These are phyloP conservation scores for Rosalia funebris DNA, from an alignment of 2,888 invertebrate genomes.

Conservation along the genomic window DNA sequence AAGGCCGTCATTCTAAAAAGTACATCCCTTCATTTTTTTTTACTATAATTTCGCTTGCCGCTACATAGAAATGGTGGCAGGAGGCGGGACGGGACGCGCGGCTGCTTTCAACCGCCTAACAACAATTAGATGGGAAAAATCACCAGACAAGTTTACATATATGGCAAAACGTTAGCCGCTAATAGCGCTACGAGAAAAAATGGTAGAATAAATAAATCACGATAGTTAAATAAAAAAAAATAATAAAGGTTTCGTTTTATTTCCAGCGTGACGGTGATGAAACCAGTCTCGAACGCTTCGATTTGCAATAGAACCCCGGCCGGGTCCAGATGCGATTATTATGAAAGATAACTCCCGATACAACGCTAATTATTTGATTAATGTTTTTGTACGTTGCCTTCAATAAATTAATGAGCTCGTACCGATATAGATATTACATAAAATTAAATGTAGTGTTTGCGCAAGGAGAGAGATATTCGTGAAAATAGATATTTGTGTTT, in stretches of 20 bases:
- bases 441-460: background rate
- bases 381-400: background rate
- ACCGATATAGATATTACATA: background rate
- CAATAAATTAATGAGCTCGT: background rate
- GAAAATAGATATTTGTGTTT: background rate
- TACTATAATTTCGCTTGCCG: background rate
- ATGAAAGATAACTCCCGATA: background rate
- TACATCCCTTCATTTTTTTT: too few relatives aligned
- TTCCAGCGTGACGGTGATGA: background rate
- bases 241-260: background rate
- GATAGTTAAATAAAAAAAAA: background rate
- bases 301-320: background rate
- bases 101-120: conserved; percentile 8
- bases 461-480: background rate
- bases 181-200: background rate
- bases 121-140: conserved; percentile 10
- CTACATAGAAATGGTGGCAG: background rate
- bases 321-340: background rate
- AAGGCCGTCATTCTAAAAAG: too few relatives aligned
- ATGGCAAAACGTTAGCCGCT: conserved; percentile 38
- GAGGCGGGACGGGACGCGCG: too few relatives aligned
- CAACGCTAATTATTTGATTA: background rate
- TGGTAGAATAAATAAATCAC: background rate
- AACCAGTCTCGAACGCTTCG: background rate
- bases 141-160: conserved; percentile 15